A percentile compares a stretch with the other conserved stretches of the same genome.
These are phyloP conservation scores for Meiosimyza decipiens DNA, from an alignment of 2,888 invertebrate genomes.

Conservation along the genomic window DNA sequence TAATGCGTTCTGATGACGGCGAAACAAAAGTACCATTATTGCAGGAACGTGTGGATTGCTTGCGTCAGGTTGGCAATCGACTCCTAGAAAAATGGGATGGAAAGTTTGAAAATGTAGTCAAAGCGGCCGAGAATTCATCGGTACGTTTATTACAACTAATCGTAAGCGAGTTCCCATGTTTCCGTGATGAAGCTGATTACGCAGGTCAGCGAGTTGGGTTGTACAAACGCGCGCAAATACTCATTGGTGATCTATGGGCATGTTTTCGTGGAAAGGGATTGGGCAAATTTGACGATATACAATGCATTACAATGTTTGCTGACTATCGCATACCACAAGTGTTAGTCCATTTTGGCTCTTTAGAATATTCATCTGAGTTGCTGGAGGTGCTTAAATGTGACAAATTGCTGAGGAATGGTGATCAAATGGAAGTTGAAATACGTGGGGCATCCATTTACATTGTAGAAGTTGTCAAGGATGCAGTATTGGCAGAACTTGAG, in stretches of 20 bases:
- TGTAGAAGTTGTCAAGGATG: conserved; percentile 74
- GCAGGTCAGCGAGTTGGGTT: conserved; percentile 79
- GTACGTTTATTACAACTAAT: conserved; percentile 78
- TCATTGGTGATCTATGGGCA: conserved; percentile 94
- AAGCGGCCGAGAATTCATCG: conserved; percentile 79
- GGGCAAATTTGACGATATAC: conserved; percentile 86
- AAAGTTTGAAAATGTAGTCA: conserved; percentile 83
- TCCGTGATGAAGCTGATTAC: conserved; percentile 83
- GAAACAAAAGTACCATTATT: conserved; percentile 78
- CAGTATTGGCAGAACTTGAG: conserved; percentile 48
- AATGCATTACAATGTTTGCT: conserved; percentile 94
- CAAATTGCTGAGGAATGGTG: conserved; percentile 74
- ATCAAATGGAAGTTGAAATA: conserved; percentile 88
- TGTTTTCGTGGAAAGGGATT: conserved; percentile 80
- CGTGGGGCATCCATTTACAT: conserved; percentile 92
- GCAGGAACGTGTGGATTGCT: conserved; percentile 77
- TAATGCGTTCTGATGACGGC: conserved; percentile 82
- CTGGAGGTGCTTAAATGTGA: conserved; percentile 74
- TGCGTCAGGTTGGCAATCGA: conserved; percentile 81
- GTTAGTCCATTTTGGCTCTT: conserved; percentile 82
- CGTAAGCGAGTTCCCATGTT: conserved; percentile 86
- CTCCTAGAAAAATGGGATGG: conserved; percentile 81
- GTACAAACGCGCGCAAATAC: conserved; percentile 90
- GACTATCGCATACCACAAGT: conserved; percentile 97
- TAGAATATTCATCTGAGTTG: conserved; percentile 81